A percentile compares a stretch with the other conserved stretches of the same genome.
Evolutionary conservation across 1,140 invertebrate species (phyloP).

Genomic region (Paralvinella palmiformis): DNA sequence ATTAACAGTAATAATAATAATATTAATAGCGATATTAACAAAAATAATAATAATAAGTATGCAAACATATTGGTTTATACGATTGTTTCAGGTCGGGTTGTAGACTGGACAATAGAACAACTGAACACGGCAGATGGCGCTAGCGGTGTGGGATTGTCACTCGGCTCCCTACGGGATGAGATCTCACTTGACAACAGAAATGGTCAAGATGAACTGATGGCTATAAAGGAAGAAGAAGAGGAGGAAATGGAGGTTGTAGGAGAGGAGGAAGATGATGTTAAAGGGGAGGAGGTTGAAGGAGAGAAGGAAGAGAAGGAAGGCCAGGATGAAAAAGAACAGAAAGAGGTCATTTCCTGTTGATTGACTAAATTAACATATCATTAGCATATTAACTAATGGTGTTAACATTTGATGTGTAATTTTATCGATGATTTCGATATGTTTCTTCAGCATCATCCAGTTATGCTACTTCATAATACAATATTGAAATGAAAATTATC

Average conservation of each 20-base stretch:
- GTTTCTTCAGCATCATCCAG: no score
- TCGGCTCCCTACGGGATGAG: no score
- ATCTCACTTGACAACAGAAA: background rate
- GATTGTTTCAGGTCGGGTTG: slow-evolving; percentile 33
- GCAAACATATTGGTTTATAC: no score
- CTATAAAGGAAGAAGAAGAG: background rate
- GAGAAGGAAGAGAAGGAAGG: slow-evolving; percentile 18
- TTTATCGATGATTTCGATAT: no score
- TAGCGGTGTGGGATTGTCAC: slow-evolving; percentile 17
- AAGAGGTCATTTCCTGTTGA: background rate
- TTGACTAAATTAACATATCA: background rate
- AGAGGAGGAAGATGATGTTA: slow-evolving; percentile 19
- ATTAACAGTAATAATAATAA: no score
- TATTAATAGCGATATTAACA: no score
- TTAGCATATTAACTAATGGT: no score
- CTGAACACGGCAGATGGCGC: slow-evolving; percentile 42
- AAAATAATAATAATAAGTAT: no score
- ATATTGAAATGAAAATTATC: no score
- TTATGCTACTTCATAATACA: no score
- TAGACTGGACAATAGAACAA: slow-evolving; percentile 44
- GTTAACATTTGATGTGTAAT: no score
- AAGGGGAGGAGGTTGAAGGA: slow-evolving; percentile 19
- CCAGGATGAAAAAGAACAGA: slow-evolving; percentile 16
- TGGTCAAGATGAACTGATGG: background rate
- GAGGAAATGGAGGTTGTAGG: slow-evolving; percentile 14